Base-by-base conservation (phyloP, 2,888 invertebrate species). In the Hypsopygia costalis region DNA sequence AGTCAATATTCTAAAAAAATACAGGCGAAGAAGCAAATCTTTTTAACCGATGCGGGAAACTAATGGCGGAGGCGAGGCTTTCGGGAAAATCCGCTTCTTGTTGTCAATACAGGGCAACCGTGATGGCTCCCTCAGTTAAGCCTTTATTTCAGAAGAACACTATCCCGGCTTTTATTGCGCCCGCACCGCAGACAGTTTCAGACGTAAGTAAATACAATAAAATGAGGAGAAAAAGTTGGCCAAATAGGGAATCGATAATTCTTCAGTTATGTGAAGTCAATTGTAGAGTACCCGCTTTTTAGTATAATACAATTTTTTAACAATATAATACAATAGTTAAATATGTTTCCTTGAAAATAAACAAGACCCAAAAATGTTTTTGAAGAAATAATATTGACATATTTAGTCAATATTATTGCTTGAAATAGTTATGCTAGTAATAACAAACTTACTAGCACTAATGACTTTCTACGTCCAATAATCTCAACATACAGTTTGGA, bases 21-120 rank as follows among this genome's bases (percentile, higher is more conserved):
- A 71, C 75, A 72, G 73, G 69, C 69, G 71, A 67, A 70, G 76
- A 77, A 67, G 81, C 80, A 86, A 88, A 86, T 87, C 87, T 87
- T 86, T 87, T 87, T 87, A 87, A 87, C 83, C 81, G 77, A 82
- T 71, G 83, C 81, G 85, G 77, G 80, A 82, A 88, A 87, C 87
- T 88, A 88, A 88, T 88, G 87, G 87, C 83, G 70, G 70, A 86
- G 85, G 87, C 87, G 87, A 79, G 79, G 85, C 83, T 87, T 85
- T 85, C 75, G 76, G 67, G 66, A 67, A 85, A 87, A 88, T 87
- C 87, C 85, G 83, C 81, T 86, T 81, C 83, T 83, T 83, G 85
- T 88, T 88, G 87, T 88, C 87, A 87, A 87, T 87, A 88, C 86
- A 75, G 73, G 75, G 82, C 79, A 73, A 76, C 83, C 69, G 75